Evolutionary conservation across 2,113 vertebrate genomes (phyloP).

Genomic region (Daphoenositta chrysoptera): DNA sequence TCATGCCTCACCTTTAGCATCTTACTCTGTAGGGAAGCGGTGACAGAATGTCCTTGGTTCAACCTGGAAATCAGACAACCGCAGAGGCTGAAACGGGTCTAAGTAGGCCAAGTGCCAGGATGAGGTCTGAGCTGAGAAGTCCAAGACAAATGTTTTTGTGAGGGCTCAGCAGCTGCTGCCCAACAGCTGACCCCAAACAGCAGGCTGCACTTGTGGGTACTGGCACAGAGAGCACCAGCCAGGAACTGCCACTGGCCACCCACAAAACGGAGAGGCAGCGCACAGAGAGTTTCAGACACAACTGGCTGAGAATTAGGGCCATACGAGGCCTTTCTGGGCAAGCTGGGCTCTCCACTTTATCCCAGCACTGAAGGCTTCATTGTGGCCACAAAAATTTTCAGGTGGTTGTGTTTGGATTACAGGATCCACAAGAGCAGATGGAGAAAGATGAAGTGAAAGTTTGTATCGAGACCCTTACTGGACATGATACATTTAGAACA

Average conservation of each 20-base stretch:
- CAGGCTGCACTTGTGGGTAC: neutral
- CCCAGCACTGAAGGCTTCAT: neutral
- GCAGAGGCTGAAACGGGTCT: neutral
- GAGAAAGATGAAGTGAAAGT: neutral
- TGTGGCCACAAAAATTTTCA: neutral
- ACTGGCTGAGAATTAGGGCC: neutral
- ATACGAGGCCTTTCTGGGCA: neutral
- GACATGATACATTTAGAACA: neutral
- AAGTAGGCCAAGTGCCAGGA: constrained; percentile 19
- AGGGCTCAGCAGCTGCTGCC: neutral
- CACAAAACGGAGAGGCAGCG: neutral
- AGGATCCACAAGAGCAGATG: neutral
- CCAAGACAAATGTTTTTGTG: constrained; percentile 52
- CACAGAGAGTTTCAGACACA: neutral
- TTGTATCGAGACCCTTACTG: neutral
- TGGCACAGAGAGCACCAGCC: neutral
- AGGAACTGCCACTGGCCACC: neutral
- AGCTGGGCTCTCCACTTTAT: neutral
- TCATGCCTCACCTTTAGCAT: neutral
- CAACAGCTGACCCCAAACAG: constrained; percentile 11
- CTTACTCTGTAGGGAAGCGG: neutral
- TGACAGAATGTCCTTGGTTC: neutral
- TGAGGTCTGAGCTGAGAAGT: constrained; percentile 8
- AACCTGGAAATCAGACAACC: neutral
- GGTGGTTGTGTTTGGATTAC: neutral